Evolutionary conservation across 2,113 vertebrate species (phyloP).

Genomic region (Pluvianellus socialis): DNA sequence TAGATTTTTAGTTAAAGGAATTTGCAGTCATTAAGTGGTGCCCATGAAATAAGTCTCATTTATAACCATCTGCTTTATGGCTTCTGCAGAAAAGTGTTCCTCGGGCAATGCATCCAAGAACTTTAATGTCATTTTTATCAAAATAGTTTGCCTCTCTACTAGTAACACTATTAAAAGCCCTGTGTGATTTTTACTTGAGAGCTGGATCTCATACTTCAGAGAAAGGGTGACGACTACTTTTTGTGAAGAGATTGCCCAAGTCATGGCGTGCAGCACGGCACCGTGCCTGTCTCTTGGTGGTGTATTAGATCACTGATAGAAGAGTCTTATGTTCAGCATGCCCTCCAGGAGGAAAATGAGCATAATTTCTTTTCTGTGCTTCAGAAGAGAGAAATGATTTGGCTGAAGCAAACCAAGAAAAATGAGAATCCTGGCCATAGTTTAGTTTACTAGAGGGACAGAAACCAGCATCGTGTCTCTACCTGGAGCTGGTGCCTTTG

Average conservation of each 20-base stretch:
- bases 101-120: constrained; percentile 23
- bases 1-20: constrained; percentile 78
- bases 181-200: background rate
- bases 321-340: background rate
- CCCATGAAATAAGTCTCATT: constrained; percentile 65
- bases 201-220: background rate
- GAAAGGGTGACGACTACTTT: background rate
- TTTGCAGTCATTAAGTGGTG: constrained; percentile 71
- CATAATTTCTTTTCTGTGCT: background rate
- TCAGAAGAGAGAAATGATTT: background rate
- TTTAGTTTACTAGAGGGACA: background rate
- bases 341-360: background rate
- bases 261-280: accelerated
- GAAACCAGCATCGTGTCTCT: background rate
- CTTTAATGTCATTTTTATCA: constrained; percentile 35
- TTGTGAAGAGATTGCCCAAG: background rate
- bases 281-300: background rate
- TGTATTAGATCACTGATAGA: background rate
- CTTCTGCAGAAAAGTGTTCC: constrained; percentile 49
- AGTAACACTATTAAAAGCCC: background rate
- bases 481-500: background rate
- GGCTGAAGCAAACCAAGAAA: background rate
- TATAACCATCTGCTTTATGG: constrained; percentile 74
- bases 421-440: background rate
- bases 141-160: constrained; percentile 24